Evolutionary conservation across 2,113 vertebrate genomes (phyloP).

Genomic region (Coreoperca whiteheadi): DNA sequence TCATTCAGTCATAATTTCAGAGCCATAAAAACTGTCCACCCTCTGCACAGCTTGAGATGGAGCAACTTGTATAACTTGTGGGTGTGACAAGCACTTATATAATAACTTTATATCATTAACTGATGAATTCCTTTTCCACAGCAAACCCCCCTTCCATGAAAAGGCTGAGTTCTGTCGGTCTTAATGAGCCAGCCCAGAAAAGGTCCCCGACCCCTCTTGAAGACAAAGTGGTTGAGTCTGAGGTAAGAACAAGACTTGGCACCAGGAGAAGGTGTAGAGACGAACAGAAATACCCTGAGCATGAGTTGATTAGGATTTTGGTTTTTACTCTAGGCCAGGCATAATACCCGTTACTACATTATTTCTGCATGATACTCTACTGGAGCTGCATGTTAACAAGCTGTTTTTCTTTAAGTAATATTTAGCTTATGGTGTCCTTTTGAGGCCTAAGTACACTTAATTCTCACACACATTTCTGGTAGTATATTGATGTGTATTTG

Average conservation of each 20-base stretch:
- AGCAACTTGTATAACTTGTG: neutral
- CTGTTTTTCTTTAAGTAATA: neutral
- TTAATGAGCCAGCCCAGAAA: conserved; percentile 79
- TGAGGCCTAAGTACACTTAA: neutral
- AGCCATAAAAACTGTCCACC: neutral
- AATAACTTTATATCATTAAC: conserved; percentile 1
- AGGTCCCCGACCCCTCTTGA: conserved; percentile 67
- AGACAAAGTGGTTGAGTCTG: conserved; percentile 63
- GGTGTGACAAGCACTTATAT: neutral
- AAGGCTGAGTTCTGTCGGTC: conserved; percentile 73
- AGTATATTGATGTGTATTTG: conserved; percentile 1
- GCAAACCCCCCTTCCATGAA: conserved; percentile 87
- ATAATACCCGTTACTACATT: neutral
- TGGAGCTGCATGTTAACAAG: conserved; percentile 48
- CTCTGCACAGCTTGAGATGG: neutral
- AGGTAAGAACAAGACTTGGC: conserved; percentile 72
- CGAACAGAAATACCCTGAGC: neutral
- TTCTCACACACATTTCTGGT: neutral
- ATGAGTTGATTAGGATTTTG: neutral
- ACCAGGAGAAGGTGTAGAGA: neutral
- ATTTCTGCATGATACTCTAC: conserved; percentile 20
- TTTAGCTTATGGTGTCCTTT: neutral
- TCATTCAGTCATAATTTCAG: neutral
- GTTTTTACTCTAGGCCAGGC: neutral
- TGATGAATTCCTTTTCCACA: conserved; percentile 55